Evolutionary conservation across 2,888 invertebrate genomes (phyloP).

Genomic region (Hylaea fasciaria): DNA sequence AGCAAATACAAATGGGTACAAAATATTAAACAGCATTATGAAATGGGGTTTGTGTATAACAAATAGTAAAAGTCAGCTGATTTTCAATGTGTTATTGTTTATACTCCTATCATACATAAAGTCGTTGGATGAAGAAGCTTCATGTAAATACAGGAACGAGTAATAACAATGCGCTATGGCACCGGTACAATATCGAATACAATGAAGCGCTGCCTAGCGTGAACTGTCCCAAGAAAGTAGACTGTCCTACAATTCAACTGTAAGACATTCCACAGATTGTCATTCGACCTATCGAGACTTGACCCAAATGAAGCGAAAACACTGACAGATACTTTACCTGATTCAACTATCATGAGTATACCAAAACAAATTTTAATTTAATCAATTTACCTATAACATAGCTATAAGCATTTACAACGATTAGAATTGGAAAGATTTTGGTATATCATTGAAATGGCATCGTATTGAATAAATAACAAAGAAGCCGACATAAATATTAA

Average conservation of each 20-base stretch:
- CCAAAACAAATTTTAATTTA: slow-evolving; percentile 53
- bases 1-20: slow-evolving; percentile 42
- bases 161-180: slow-evolving; percentile 68
- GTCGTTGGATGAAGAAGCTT: slow-evolving; percentile 67
- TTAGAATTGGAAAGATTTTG: slow-evolving; percentile 56
- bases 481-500: slow-evolving; percentile 75
- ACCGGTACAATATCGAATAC: slow-evolving; percentile 74
- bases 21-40: slow-evolving; percentile 26
- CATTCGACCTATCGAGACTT: slow-evolving; percentile 59
- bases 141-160: slow-evolving; percentile 53
- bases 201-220: slow-evolving; percentile 69
- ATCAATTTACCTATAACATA: background rate
- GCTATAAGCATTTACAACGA: slow-evolving; percentile 20
- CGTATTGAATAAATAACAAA: slow-evolving; percentile 57
- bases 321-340: slow-evolving; percentile 79
- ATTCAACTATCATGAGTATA: slow-evolving; percentile 53
- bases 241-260: slow-evolving; percentile 53
- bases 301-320: slow-evolving; percentile 74
- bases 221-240: slow-evolving; percentile 52
- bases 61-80: slow-evolving; percentile 31
- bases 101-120: slow-evolving; percentile 36
- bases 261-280: slow-evolving; percentile 58
- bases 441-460: slow-evolving; percentile 59
- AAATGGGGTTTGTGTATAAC: slow-evolving; percentile 25
- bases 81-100: slow-evolving; percentile 30